Base-by-base conservation (phyloP, 1,140 invertebrate species). In the Cyclargus thomasi region DNA sequence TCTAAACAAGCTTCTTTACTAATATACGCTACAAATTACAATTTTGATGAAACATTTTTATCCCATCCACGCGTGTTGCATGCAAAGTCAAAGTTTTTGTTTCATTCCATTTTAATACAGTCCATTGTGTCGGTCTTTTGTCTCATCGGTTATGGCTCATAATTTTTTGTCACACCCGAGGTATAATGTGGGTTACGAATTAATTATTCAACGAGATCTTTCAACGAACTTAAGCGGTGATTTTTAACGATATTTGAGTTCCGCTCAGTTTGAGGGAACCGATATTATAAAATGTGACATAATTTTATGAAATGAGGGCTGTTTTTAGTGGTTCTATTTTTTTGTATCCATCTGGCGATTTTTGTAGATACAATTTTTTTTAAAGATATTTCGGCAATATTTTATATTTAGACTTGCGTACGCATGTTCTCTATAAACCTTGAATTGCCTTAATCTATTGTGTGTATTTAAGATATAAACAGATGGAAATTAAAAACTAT, bases 111-210 rank as follows among this genome's bases (percentile, higher is more conserved):
- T 59, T 20, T 22, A 18, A 20, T 20, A 18, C 55, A 59, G 1
- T 20, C 20, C 55, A 20, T 59, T 59, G 55, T 59, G 55, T 22
- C 10, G 10, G 20, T 59, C 55, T 59, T 59, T 59, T 59, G 55
- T 59, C 20, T 21, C 10, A 11, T 21, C 55, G 55, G 55, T 20
- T 59, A 20, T 21, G 55, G 55, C 17, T 59, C 55, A 59, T 59
- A 59, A 59, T 59, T 59, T 59, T 59, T 59, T 59, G 55, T 20
- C 20, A 18, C 17, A 59, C 55, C 55, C 18, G 17, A 59, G 21
- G 20, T 59, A 21, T 59, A 59, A 55, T 20, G 5, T 55, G n/a
- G 55, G 20, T 20, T 59, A 29, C 29, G 55, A 21, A 20, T 59
- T 59, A 59, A 59, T 59, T 59, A 59, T 59, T 18, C 53, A 10